phyloP scores from a whole-genome alignment of 2,113 vertebrate genomes.

The Xyrauchen texanus region DNA sequence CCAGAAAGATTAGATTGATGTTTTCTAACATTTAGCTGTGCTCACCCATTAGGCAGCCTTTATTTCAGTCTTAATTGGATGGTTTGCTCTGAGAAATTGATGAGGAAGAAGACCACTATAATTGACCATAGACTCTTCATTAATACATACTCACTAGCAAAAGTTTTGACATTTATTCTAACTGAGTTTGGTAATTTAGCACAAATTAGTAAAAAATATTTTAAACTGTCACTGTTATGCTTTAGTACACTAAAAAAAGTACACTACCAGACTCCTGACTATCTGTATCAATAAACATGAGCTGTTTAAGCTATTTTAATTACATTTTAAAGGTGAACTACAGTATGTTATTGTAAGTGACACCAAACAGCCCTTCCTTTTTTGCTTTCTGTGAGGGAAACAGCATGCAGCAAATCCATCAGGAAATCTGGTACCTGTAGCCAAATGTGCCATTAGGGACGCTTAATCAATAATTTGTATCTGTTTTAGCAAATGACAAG shows the following conservation, averaged over 20 bases:
- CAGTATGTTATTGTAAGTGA: no score
- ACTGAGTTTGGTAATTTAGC: not conserved
- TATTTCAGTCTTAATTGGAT: constrained; percentile 9
- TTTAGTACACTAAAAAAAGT: no score
- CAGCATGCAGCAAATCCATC: no score
- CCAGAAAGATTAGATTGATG: not conserved
- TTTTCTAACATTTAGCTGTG: not conserved
- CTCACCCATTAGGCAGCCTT: not conserved
- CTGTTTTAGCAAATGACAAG: not conserved
- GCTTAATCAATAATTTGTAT: not conserved
- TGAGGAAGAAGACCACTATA: not conserved
- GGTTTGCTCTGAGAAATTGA: not conserved
- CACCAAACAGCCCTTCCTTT: no score
- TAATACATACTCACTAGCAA: not conserved
- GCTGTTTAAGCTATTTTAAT: no score
- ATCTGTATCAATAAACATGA: no score
- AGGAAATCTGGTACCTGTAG: no score
- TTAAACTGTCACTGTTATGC: no score
- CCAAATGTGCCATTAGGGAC: not conserved
- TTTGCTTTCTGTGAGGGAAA: no score
- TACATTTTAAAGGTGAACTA: no score
- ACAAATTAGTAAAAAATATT: not conserved
- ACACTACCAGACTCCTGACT: no score
- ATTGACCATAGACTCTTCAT: not conserved
- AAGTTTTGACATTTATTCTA: not conserved